Conservation (phyloP, 2,888 invertebrate genomes). For the Ernsta delagoae region DNA sequence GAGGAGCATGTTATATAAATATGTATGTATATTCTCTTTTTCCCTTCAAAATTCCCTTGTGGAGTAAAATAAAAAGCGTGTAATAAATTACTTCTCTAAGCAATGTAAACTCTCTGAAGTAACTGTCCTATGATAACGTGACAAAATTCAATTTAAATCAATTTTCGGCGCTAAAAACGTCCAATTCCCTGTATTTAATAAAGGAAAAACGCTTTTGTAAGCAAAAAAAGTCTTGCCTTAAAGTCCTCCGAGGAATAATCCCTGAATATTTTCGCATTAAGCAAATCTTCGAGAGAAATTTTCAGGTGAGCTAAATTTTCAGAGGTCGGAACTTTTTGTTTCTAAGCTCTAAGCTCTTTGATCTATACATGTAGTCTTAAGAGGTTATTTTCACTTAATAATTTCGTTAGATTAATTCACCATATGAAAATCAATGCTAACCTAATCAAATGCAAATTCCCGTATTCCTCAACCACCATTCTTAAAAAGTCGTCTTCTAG, state of each 20-base stretch:
- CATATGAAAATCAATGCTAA: too few relatives aligned
- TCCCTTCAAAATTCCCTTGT: not conserved
- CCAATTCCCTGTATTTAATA: conserved; percentile 34
- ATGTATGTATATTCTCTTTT: not conserved
- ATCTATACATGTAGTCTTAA: not conserved
- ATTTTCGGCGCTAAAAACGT: conserved; percentile 18
- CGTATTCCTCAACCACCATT: too few relatives aligned
- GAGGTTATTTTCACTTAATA: not conserved
- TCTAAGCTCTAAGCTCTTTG: not conserved
- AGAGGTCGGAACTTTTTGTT: not conserved
- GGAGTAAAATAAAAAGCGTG: not conserved
- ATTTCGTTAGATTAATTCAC: too few relatives aligned
- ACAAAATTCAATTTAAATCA: conserved; percentile 33
- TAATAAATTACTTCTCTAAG: conserved; percentile 6
- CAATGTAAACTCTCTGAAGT: conserved; percentile 7
- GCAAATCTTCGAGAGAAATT: conserved; percentile 22
- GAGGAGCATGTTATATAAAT: not conserved
- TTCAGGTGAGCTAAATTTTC: conserved; percentile 7
- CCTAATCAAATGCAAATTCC: too few relatives aligned
- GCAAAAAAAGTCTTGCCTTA: conserved; percentile 27
- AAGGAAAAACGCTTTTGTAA: conserved; percentile 29
- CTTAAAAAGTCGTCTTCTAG: too few relatives aligned
- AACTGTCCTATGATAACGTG: conserved; percentile 16
- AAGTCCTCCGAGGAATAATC: conserved; percentile 25
- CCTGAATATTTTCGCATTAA: conserved; percentile 30